Evolutionary conservation across 1,140 invertebrate species (phyloP), one percentile per base, ranked within the genome.

Genomic region (Drosophila littoralis): DNA sequence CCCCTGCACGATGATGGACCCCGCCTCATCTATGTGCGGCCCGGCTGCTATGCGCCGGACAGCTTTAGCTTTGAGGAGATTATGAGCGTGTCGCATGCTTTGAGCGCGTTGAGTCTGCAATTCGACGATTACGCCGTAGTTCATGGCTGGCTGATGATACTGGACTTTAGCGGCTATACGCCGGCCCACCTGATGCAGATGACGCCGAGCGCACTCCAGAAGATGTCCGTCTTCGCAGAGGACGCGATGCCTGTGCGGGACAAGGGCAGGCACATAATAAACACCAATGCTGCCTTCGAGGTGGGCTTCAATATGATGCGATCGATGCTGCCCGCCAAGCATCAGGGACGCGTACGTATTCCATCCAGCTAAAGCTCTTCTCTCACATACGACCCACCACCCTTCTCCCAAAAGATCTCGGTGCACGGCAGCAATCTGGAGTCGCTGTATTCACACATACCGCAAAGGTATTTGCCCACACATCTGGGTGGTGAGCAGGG

Each of bases 401-500:
- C 9, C 32, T 64, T 1, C n/a, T n/a, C 0, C 1, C 15, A 12
- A 2, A 43, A 67, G 50, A 42, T 63, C 33, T 77, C 54, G 10
- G 68, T 72, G 32, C 68, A 90, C 91, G 36, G 79, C 94, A 94
- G 93, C 38, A 91, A 93, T 75, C 91, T 93, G 59, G 90, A 93
- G 10, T 76, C 72, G 5, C 77, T 94, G 17, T 92, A 94, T 60
- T 86, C 93, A 55, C 45, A 76, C 46, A 84, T 94, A 40, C 93
- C 94, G 1, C 92, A 92, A 75, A 75, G 91, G 46, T 91, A 93
- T 60, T 69, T 94, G 10, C 94, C 94, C 5, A 83, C 85, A 50
- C 94, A 95, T 68, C 93, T 94, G 66, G 94, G 94, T 17, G 94
- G 94, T 0, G 91, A 93, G 35, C 92, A 93, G 72, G 32, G 80